Evolutionary conservation across 2,797 vertebrate species (phyloP), one percentile per base, ranked within the genome.

Genomic region (Poeciliopsis paucimaculata): DNA sequence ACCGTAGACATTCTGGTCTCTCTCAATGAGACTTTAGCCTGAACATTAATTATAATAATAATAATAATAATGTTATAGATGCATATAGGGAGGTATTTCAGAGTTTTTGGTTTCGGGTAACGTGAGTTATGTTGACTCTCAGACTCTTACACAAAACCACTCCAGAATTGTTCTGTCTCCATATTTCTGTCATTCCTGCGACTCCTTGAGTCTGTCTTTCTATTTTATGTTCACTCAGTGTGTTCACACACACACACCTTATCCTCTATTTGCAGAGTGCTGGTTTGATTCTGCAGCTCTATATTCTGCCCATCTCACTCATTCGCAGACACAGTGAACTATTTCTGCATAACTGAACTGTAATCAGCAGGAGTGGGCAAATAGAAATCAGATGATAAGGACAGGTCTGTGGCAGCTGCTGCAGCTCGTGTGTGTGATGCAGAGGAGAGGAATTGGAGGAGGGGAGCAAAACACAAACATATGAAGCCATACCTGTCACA

Each of bases 351-450:
- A 84, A 4, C 82, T 77, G 77, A 90, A 90, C 91, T 91, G 84
- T 91, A 85, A 92, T 85, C 86, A 83, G 84, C 83, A 88, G 82
- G 73, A 91, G 89, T 90, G 89, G 89, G 82, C 77, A 84, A 91
- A 85, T 80, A 87, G 82, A 86, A 88, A 86, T 36, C 9, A 68
- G 64, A 87, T 70, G 79, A 91, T 84, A 93, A 91, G 90, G 89
- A 83, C 87, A 90, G 57, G 86, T 60, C 90, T 92, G 95, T 95
- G 91, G 92, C 89, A 95, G 94, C 94, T 79, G 84, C 86, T 89
- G 83, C 75, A 79, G 84, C 79, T 85, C 77, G 5, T 86, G 88
- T 89, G 87, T 85, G 87, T 85, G 88, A 85, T 84, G 75, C 77
- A 57, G 75, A 73, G 72, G 83, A 79, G 84, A 77, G 79, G 75